Conservation (phyloP, 1,140 invertebrate species). For the Phymorhynchus buccinoides region DNA sequence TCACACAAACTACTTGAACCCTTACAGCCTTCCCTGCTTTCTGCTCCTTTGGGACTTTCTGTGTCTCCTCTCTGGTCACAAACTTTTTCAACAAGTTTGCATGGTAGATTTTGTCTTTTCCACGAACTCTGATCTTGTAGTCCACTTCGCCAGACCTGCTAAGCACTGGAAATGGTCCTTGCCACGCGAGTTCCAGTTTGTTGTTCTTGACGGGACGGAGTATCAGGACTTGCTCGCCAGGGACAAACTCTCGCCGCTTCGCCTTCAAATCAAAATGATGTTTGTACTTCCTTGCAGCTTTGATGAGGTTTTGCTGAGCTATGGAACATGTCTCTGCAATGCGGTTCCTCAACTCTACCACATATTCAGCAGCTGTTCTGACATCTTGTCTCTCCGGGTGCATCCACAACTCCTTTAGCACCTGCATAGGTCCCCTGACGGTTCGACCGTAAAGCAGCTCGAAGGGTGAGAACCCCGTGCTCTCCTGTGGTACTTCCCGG, state of each 20-base stretch:
- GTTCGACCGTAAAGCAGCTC: too few relatives aligned
- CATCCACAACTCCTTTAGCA: too few relatives aligned
- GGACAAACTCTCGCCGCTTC: not conserved
- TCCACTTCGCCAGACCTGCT: not conserved
- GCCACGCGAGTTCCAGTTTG: slow-evolving; percentile 47
- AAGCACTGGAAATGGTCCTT: slow-evolving; percentile 41
- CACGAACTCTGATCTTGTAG: slow-evolving; percentile 37
- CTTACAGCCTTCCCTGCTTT: not conserved
- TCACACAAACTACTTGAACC: not conserved
- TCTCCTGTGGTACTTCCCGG: too few relatives aligned
- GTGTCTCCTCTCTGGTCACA: too few relatives aligned
- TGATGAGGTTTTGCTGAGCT: too few relatives aligned
- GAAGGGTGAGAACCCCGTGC: slow-evolving; percentile 58
- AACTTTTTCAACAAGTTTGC: slow-evolving; percentile 47
- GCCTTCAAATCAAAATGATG: not conserved
- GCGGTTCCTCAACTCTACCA: too few relatives aligned
- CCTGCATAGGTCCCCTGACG: too few relatives aligned
- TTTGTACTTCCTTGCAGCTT: too few relatives aligned
- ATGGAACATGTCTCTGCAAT: too few relatives aligned
- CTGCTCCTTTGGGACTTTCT: too few relatives aligned
- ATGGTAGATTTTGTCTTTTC: slow-evolving; percentile 44
- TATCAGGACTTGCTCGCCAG: slow-evolving; percentile 33
- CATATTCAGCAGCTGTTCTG: too few relatives aligned
- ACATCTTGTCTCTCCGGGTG: too few relatives aligned
- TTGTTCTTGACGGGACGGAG: slow-evolving; percentile 44